A percentile compares a stretch with the other conserved stretches of the same genome.
These are phyloP conservation scores for Scaptomyza graminum DNA, from an alignment of 1,140 invertebrate genomes.

Conservation along the genomic window DNA sequence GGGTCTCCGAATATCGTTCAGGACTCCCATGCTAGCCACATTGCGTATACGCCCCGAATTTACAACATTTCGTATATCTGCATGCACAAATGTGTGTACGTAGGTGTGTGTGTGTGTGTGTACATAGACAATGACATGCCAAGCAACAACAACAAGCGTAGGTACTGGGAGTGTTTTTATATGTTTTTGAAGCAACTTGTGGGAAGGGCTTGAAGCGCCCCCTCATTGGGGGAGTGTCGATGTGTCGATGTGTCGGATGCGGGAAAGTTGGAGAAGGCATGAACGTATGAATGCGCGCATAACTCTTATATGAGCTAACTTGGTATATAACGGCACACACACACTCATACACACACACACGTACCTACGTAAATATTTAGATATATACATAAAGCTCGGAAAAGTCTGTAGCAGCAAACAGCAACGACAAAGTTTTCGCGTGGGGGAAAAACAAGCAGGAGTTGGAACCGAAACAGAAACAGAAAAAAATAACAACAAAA, in stretches of 20 bases:
- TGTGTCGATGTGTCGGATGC: too few relatives aligned
- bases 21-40: conserved; percentile 4
- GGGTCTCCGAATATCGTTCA: too few relatives aligned
- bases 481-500: conserved; percentile 51
- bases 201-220: conserved; percentile 46
- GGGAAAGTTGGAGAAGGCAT: conserved; percentile 11
- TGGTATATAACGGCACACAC: conserved; percentile 51
- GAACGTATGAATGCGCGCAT: conserved; percentile 63
- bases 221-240: conserved; percentile 48
- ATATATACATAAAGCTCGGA: conserved; percentile 40
- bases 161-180: conserved; percentile 30
- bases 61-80: conserved; percentile 26
- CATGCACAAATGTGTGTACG: conserved; percentile 18
- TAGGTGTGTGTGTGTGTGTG: conserved; percentile 20
- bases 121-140: conserved; percentile 37
- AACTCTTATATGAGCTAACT: conserved; percentile 63
- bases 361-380: conserved; percentile 15
- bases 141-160: conserved; percentile 22
- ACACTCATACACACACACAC: conserved; percentile 27
- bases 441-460: conserved; percentile 55
- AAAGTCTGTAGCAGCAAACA: conserved; percentile 47
- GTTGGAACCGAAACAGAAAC: conserved; percentile 5
- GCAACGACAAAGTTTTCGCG: conserved; percentile 71
- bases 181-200: not conserved
- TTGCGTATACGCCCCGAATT: conserved; percentile 51